A percentile compares a stretch with the other conserved stretches of the same genome.
phyloP scores from a whole-genome alignment of 2,888 invertebrate species.

The Tipula lateralis region DNA sequence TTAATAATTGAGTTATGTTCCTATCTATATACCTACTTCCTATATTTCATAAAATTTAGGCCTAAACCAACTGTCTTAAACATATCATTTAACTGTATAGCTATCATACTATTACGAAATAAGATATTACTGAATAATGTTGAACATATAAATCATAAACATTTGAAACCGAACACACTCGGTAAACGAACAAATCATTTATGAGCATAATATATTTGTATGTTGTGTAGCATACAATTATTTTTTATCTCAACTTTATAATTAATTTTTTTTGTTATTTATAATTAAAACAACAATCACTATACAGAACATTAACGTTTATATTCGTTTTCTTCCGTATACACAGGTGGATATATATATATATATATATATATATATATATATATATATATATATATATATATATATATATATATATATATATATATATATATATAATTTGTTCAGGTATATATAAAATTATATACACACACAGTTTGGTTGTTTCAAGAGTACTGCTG shows the following conservation, averaged over 20 bases:
- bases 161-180: background rate
- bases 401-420: no score
- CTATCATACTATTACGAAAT: background rate
- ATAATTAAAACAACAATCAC: background rate
- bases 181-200: background rate
- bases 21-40: no score
- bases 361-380: no score
- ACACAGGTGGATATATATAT: background rate
- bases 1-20: no score
- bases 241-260: background rate
- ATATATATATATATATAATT: no score
- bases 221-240: background rate
- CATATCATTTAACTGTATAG: background rate
- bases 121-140: background rate
- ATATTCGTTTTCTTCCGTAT: no score
- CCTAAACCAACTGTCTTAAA: background rate
- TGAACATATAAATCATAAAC: background rate
- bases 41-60: background rate
- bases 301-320: background rate
- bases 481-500: no score
- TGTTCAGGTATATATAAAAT: no score
- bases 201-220: background rate
- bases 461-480: no score
- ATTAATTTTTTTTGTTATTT: background rate
- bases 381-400: no score